These are phyloP conservation scores for Drosophila heteroneura DNA, from an alignment of 2,888 invertebrate genomes.

Conservation along the genomic window DNA sequence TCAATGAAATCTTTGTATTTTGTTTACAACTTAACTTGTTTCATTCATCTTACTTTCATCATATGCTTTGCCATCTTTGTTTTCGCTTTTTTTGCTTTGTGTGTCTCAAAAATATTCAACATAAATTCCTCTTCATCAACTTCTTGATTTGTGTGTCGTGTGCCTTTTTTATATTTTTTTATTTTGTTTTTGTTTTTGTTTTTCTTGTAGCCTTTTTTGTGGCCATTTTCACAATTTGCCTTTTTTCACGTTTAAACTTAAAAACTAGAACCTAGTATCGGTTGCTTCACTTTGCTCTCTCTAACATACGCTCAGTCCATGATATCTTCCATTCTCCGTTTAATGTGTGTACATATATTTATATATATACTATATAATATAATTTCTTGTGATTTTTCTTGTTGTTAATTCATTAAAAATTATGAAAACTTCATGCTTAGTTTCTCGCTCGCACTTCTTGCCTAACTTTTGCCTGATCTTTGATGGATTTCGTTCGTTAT, in stretches of 20 bases:
- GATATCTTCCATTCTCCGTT: slow-evolving; percentile 73
- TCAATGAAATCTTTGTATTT: slow-evolving; percentile 74
- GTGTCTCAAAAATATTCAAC: slow-evolving; percentile 63
- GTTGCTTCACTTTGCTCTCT: slow-evolving; percentile 59
- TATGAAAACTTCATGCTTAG: slow-evolving; percentile 62
- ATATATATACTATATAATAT: slow-evolving; percentile 43
- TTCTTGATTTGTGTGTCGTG: slow-evolving; percentile 47
- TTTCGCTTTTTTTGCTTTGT: slow-evolving; percentile 33
- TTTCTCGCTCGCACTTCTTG: slow-evolving; percentile 26
- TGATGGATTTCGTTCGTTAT: slow-evolving; percentile 46
- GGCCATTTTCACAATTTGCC: slow-evolving; percentile 62
- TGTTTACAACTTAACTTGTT: slow-evolving; percentile 68
- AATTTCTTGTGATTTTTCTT: slow-evolving; percentile 38
- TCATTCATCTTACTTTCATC: slow-evolving; percentile 40
- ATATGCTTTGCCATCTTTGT: slow-evolving; percentile 3
- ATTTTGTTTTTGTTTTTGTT: background rate
- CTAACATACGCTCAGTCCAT: slow-evolving; percentile 83
- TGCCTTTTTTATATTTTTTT: slow-evolving; percentile 49
- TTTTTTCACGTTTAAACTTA: slow-evolving; percentile 60
- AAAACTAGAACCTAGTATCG: slow-evolving; percentile 72
- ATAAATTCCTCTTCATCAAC: slow-evolving; percentile 44
- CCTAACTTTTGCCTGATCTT: slow-evolving; percentile 39
- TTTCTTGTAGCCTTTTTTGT: slow-evolving; percentile 47
- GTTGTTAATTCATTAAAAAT: slow-evolving; percentile 63
- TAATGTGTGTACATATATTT: slow-evolving; percentile 16